These are phyloP conservation scores for Aurelia sp. DNA, from an alignment of 30 jellyfish, hydroid and myxozoan species.

Conservation along the genomic window DNA sequence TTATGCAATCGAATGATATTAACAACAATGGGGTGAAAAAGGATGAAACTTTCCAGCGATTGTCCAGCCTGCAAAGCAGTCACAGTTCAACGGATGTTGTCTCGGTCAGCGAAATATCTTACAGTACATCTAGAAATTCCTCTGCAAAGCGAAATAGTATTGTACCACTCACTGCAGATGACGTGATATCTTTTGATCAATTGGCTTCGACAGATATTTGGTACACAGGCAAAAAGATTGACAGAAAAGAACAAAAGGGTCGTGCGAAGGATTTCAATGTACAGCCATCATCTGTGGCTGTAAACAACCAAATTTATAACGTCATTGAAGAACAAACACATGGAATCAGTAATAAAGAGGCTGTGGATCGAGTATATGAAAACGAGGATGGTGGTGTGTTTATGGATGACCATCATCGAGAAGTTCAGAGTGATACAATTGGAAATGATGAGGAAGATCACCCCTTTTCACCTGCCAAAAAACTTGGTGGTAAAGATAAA, in stretches of 20 bases:
- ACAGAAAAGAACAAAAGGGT: neutral
- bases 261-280: too few relatives aligned
- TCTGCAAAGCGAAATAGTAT: constrained; percentile 8
- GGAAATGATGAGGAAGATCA: neutral
- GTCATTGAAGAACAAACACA: neutral
- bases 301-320: neutral
- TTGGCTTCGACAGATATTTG: neutral
- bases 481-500: neutral
- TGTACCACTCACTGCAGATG: constrained; percentile 32
- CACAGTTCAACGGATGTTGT: too few relatives aligned
- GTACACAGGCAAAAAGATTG: neutral
- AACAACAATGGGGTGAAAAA: too few relatives aligned
- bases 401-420: neutral
- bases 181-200: constrained; percentile 11
- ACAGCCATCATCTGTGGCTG: too few relatives aligned
- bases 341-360: neutral
- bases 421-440: neutral
- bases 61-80: too few relatives aligned
- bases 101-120: too few relatives aligned
- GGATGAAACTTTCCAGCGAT: too few relatives aligned
- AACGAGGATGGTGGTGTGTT: constrained; percentile 1
- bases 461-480: neutral
- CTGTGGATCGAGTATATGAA: neutral
- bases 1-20: too few relatives aligned
- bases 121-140: too few relatives aligned